Percentiles rank a stretch among this genome's conserved stretches.
Evolutionary conservation across 2,888 invertebrate genomes (phyloP).

Genomic region (Drosophila formosana): DNA sequence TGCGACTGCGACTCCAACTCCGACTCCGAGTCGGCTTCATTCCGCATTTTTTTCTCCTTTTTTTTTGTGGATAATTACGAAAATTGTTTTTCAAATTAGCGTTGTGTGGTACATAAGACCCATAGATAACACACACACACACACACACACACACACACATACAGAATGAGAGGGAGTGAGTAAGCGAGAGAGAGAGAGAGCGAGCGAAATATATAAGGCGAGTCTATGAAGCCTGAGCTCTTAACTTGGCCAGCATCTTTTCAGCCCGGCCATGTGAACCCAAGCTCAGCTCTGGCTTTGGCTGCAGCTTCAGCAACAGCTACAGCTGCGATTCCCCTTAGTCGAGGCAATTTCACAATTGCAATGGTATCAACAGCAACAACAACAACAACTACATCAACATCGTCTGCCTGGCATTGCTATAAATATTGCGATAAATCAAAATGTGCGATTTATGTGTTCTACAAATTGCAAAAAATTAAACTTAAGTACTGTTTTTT

Average conservation of each 20-base stretch:
- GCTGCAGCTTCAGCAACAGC: slow-evolving; percentile 14
- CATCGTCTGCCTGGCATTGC: slow-evolving; percentile 72
- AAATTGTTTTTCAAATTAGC: slow-evolving; percentile 85
- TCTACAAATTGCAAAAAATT: slow-evolving; percentile 81
- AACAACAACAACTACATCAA: slow-evolving; percentile 25
- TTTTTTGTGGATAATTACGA: slow-evolving; percentile 83
- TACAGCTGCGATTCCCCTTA: slow-evolving; percentile 40
- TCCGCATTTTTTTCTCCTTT: slow-evolving; percentile 28
- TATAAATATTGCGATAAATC: slow-evolving; percentile 82
- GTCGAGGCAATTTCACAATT: slow-evolving; percentile 71
- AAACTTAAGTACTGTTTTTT: slow-evolving; percentile 79
- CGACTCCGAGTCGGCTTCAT: slow-evolving; percentile 43
- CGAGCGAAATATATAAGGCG: slow-evolving; percentile 34
- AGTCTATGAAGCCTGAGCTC: slow-evolving; percentile 38
- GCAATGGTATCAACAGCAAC: slow-evolving; percentile 65
- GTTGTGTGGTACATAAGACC: slow-evolving; percentile 81
- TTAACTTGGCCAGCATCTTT: slow-evolving; percentile 61
- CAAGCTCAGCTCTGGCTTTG: slow-evolving; percentile 19
- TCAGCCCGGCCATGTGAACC: slow-evolving; percentile 53
- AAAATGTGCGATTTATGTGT: slow-evolving; percentile 81
- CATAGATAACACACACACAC: slow-evolving; percentile 76
- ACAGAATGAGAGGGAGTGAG: slow-evolving; percentile 23
- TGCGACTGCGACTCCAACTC: not conserved
- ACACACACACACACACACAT: slow-evolving; percentile 31
- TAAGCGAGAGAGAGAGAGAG: slow-evolving; percentile 7